Evolutionary conservation across 2,888 invertebrate species (phyloP), one percentile per base, ranked within the genome.

Genomic region (Mamestra brassicae): DNA sequence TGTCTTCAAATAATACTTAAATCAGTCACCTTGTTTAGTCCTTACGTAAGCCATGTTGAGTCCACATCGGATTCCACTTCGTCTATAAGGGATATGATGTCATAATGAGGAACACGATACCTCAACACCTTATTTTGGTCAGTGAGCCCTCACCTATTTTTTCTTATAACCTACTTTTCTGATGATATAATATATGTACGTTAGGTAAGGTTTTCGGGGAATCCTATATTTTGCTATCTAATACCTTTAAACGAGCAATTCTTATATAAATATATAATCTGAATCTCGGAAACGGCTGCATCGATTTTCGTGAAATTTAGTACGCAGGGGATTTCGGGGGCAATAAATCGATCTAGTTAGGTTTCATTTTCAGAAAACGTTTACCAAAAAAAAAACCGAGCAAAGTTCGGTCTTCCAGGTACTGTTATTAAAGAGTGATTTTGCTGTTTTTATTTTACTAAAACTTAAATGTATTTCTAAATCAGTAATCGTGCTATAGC

Each of bases 31-130:
- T 38, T 61, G 3, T 47, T 26, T 17, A 26, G 50, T 34, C 6
- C 26, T 26, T 4, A 34, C n/a, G 10, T 42, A 72, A 73, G 63
- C 47, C 38, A 15, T 17, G 34, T 45, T 42, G 68, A 62, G 58
- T 26, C 67, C 61, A 67, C 63, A n/a, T 34, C 50, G 54, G 36
- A 58, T 63, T 81, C 63, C 55, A 55, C 55, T 77, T 7, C 36
- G 13, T 15, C 34, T 17, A 8, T 57, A 52, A 26, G 50, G 55
- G 47, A n/a, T 55, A 60, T 58, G 11, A 50, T 11, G 38, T 62
- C 45, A 54, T 67, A 63, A 64, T 58, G 8, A 54, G 13, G 7
- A 42, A 34, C 26, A 36, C 11, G 34, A 55, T 45, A 69, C 63
- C 70, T 45, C 50, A 58, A 58, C 47, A 77, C 26, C 50, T 58